phyloP scores from a whole-genome alignment of 2,888 invertebrate genomes.

The Andrena bicolor region DNA sequence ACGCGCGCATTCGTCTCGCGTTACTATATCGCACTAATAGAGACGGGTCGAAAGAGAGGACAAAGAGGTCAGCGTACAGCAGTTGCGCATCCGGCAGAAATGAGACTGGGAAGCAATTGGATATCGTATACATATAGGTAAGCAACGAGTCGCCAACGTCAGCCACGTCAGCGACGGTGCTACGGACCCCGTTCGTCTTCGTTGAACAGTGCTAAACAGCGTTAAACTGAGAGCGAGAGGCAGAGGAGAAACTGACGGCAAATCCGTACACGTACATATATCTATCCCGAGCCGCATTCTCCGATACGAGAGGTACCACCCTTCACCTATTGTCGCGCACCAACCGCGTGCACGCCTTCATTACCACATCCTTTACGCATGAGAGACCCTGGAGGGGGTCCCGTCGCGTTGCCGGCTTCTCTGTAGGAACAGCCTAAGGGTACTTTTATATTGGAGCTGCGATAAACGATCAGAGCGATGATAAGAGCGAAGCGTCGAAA shows the following conservation, averaged over 20 bases:
- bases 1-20: slow-evolving; percentile 56
- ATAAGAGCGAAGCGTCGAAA: too few relatives aligned
- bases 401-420: too few relatives aligned
- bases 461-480: too few relatives aligned
- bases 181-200: background rate
- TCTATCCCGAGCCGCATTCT: slow-evolving; percentile 38
- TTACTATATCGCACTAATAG: slow-evolving; percentile 58
- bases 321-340: slow-evolving; percentile 53
- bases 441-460: too few relatives aligned
- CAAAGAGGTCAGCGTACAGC: slow-evolving; percentile 69
- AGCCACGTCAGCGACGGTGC: slow-evolving; percentile 32
- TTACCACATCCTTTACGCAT: too few relatives aligned
- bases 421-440: too few relatives aligned
- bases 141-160: slow-evolving; percentile 70
- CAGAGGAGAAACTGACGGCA: background rate
- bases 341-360: background rate
- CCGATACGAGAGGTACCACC: slow-evolving; percentile 55
- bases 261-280: background rate
- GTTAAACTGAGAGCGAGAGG: background rate
- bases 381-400: too few relatives aligned
- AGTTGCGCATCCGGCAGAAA: slow-evolving; percentile 71
- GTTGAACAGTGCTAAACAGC: background rate
- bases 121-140: slow-evolving; percentile 65
- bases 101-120: slow-evolving; percentile 73
- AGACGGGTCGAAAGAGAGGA: slow-evolving; percentile 53